Percentiles rank a stretch among this genome's conserved stretches.
phyloP scores from a whole-genome alignment of 2,797 vertebrate species.

The Helarctos malayanus region DNA sequence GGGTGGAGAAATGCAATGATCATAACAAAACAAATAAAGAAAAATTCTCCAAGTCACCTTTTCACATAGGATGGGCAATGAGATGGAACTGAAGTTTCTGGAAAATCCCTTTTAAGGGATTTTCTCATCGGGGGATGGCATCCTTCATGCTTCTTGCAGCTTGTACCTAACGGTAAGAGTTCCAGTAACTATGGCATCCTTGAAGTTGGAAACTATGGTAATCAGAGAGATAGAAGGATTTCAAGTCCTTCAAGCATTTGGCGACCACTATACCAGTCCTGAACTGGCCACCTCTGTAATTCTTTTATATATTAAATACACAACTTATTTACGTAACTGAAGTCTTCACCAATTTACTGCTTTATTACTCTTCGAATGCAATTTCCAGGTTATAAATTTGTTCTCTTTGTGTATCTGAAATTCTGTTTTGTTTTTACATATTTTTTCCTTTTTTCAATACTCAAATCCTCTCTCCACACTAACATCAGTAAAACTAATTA shows the following conservation, averaged over 20 bases:
- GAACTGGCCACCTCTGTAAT: background rate
- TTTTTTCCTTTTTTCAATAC: background rate
- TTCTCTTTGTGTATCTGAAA: background rate
- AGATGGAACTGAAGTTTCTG: background rate
- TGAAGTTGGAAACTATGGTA: background rate
- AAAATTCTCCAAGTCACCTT: background rate
- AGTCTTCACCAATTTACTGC: background rate
- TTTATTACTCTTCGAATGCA: background rate
- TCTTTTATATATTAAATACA: background rate
- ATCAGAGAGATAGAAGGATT: background rate
- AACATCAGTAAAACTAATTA: conserved; percentile 46
- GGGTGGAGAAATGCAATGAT: background rate
- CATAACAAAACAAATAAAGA: background rate
- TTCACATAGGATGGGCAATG: background rate
- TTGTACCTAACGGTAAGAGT: background rate
- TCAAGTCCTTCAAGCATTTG: background rate
- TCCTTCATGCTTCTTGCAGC: background rate
- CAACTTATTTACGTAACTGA: background rate
- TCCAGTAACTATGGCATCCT: background rate
- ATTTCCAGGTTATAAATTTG: background rate
- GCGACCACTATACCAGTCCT: fast-evolving
- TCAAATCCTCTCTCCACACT: background rate
- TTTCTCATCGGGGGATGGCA: background rate
- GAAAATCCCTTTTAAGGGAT: background rate
- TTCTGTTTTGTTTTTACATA: background rate